Evolutionary conservation across 2,113 vertebrate genomes (phyloP).

Genomic region (Parus major): DNA sequence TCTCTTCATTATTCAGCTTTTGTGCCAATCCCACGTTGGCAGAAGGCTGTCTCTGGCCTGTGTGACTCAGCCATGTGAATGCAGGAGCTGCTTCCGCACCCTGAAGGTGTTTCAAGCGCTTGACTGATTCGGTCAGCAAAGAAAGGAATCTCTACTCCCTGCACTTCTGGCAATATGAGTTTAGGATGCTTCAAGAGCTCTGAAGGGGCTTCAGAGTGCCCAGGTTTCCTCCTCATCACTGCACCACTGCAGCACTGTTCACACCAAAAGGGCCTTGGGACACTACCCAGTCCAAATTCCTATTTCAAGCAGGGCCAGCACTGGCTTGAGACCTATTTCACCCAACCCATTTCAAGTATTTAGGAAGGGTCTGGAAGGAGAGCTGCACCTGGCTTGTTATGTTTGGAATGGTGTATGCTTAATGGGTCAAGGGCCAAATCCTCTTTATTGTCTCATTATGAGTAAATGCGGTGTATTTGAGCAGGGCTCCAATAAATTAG

Average conservation of each 20-base stretch:
- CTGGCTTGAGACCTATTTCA: not conserved
- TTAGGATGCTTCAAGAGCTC: not conserved
- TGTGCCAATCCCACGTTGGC: not conserved
- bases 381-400: not conserved
- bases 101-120: not conserved
- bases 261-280: not conserved
- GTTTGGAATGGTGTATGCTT: not conserved
- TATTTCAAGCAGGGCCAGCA: not conserved
- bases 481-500: not conserved
- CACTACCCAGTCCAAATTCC: not conserved
- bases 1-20: slow-evolving; percentile 41
- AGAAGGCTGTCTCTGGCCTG: not conserved
- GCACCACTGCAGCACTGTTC: not conserved
- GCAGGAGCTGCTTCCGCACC: not conserved
- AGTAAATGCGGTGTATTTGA: not conserved
- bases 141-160: not conserved
- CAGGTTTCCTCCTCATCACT: not conserved
- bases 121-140: rapidly evolving
- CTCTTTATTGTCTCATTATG: not conserved
- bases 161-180: not conserved
- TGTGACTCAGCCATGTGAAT: not conserved
- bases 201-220: not conserved
- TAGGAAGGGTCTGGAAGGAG: not conserved
- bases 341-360: not conserved
- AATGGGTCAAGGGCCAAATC: not conserved